Evolutionary conservation across 1,140 invertebrate species (phyloP).

Genomic region (Apis laboriosa): DNA sequence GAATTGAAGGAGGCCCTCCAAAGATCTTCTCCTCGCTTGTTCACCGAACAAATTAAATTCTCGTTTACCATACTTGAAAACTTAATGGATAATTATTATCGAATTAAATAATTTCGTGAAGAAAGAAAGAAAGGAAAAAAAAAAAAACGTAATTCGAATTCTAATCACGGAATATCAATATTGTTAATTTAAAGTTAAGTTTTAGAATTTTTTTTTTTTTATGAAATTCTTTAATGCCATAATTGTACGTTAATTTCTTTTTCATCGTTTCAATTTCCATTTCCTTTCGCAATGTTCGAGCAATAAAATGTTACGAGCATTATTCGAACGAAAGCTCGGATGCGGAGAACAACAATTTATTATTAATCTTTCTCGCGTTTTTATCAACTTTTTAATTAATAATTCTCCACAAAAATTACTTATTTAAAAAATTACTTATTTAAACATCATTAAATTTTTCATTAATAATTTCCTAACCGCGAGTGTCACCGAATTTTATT

Average conservation of each 20-base stretch:
- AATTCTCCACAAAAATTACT: too few relatives aligned
- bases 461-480: background rate
- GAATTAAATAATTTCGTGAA: background rate
- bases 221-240: background rate
- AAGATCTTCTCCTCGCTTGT: constrained; percentile 33
- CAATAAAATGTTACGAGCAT: background rate
- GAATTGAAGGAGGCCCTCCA: constrained; percentile 30
- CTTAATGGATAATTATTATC: constrained; percentile 12
- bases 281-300: too few relatives aligned
- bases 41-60: constrained; percentile 51
- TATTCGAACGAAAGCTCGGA: background rate
- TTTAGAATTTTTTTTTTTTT: background rate
- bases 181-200: too few relatives aligned
- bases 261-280: too few relatives aligned
- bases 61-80: constrained; percentile 44
- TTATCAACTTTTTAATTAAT: too few relatives aligned
- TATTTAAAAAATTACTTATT: too few relatives aligned
- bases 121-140: background rate
- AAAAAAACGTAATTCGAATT: background rate
- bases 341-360: background rate
- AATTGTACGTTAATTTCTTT: too few relatives aligned
- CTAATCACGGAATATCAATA: too few relatives aligned
- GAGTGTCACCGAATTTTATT: background rate
- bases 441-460: background rate
- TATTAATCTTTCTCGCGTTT: background rate